Conservation (phyloP, 2,113 vertebrate species). For the Camelus dromedarius region DNA sequence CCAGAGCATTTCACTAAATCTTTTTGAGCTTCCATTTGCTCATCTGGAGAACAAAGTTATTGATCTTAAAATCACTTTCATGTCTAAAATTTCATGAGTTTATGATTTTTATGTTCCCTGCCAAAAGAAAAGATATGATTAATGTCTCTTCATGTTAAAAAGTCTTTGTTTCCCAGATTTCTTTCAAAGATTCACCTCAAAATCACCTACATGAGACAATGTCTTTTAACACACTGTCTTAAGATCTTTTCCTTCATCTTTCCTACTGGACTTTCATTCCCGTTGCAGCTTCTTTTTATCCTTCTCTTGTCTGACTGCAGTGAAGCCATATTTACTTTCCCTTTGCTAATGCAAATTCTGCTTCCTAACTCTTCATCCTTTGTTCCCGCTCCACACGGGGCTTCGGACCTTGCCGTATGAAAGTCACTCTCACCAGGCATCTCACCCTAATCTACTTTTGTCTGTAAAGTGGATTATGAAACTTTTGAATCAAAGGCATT, state of each 20-base stretch:
- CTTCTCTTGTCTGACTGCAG: background rate
- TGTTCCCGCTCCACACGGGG: constrained; percentile 39
- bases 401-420: constrained; percentile 45
- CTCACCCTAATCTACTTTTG: constrained; percentile 77
- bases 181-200: constrained; percentile 59
- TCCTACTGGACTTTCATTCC: constrained; percentile 55
- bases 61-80: constrained; percentile 53
- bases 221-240: constrained; percentile 61
- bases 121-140: constrained; percentile 32
- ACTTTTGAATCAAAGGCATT: constrained; percentile 74
- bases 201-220: constrained; percentile 42
- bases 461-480: constrained; percentile 77
- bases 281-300: constrained; percentile 45
- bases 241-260: constrained; percentile 64
- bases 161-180: background rate
- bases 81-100: constrained; percentile 56
- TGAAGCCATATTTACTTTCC: constrained; percentile 70
- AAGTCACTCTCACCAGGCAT: constrained; percentile 61
- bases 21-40: background rate
- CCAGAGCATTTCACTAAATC: background rate
- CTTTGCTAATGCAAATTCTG: constrained; percentile 75
- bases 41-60: background rate
- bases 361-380: constrained; percentile 18
- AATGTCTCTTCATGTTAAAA: constrained; percentile 22
- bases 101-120: constrained; percentile 55